phyloP scores from a whole-genome alignment of 2,888 invertebrate species.

The Pyralis farinalis region DNA sequence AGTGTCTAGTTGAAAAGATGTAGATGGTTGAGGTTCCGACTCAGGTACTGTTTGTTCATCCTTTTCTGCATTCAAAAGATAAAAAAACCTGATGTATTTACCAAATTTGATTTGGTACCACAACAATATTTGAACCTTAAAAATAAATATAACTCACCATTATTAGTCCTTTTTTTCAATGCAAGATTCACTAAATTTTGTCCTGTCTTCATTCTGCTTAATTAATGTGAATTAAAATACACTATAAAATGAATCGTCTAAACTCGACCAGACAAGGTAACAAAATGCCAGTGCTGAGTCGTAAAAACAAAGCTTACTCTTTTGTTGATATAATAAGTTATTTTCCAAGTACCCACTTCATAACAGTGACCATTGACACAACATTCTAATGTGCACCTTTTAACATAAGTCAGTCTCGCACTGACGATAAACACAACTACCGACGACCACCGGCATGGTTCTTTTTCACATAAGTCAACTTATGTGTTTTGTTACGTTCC shows the following conservation, averaged over 20 bases:
- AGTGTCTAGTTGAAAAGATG: conserved; percentile 2
- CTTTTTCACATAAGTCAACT: conserved; percentile 2
- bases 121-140: background rate
- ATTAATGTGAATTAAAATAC: background rate
- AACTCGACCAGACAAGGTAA: conserved; percentile 1
- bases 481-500: background rate
- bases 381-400: conserved; percentile 3
- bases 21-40: conserved; percentile 1
- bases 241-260: conserved; percentile 1
- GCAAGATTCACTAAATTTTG: conserved; percentile 2
- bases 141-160: conserved; percentile 3
- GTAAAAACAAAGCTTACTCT: conserved; percentile 3
- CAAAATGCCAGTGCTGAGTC: background rate
- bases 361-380: conserved; percentile 2
- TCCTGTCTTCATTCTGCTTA: background rate
- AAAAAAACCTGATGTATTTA: background rate
- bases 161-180: conserved; percentile 3
- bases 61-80: background rate
- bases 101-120: background rate
- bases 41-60: background rate
- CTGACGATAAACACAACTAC: conserved; percentile 1
- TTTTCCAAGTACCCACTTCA: conserved; percentile 2
- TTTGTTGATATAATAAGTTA: conserved; percentile 2
- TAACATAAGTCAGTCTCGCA: conserved; percentile 3
- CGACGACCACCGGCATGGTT: conserved; percentile 2